Percentiles rank a stretch among this genome's conserved stretches.
These are phyloP conservation scores for Hypselothyrea guttata DNA, from an alignment of 2,888 invertebrate genomes.

Conservation along the genomic window DNA sequence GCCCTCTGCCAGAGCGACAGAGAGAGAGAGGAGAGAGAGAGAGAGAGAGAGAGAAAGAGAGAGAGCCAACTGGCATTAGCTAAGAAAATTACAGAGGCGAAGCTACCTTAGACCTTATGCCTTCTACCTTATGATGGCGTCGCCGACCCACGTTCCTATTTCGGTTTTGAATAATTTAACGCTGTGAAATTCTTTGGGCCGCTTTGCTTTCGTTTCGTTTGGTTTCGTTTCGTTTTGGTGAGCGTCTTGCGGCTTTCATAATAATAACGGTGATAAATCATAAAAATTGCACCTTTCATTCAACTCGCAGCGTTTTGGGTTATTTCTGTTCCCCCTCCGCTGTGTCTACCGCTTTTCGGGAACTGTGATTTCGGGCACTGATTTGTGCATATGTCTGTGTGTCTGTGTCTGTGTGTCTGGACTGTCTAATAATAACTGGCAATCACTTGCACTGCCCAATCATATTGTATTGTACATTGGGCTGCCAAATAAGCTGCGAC, in stretches of 20 bases:
- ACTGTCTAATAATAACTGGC: slow-evolving; percentile 30
- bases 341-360: slow-evolving; percentile 31
- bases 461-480: slow-evolving; percentile 27
- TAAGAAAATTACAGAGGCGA: slow-evolving; percentile 64
- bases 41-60: slow-evolving; percentile 4
- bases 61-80: slow-evolving; percentile 25
- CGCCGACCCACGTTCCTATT: slow-evolving; percentile 58
- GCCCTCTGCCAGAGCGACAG: slow-evolving; percentile 33
- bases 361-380: slow-evolving; percentile 49
- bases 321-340: not conserved
- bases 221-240: no score
- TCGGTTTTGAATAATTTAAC: slow-evolving; percentile 72
- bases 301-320: slow-evolving; percentile 52
- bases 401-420: slow-evolving; percentile 1
- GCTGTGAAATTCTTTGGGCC: slow-evolving; percentile 66
- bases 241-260: slow-evolving; percentile 69
- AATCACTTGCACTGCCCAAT: slow-evolving; percentile 35
- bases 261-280: slow-evolving; percentile 82
- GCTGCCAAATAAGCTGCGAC: slow-evolving; percentile 20
- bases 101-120: slow-evolving; percentile 14
- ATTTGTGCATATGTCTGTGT: slow-evolving; percentile 29
- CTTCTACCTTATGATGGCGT: slow-evolving; percentile 46
- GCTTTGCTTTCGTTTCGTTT: slow-evolving; percentile 38
- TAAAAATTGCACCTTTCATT: slow-evolving; percentile 82
- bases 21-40: slow-evolving; percentile 10